Base-by-base conservation (phyloP, 1,140 invertebrate genomes). In the Ooceraea biroi region DNA sequence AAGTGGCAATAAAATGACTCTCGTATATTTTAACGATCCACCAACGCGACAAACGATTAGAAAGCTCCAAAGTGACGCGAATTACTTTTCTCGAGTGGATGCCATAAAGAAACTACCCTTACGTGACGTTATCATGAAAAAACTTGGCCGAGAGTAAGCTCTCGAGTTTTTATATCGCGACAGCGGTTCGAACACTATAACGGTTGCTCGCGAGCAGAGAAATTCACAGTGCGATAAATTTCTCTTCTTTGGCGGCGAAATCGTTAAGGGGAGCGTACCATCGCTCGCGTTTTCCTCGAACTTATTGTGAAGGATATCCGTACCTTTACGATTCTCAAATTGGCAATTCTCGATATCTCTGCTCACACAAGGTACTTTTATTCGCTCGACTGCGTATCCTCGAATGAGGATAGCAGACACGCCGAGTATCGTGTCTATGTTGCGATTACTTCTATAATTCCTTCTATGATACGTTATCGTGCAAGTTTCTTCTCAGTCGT, bases 281-380 rank as follows among this genome's bases (percentile, higher is more conserved):
- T 14, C n/a, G 58, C 52, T 76, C 50, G n/a, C 84, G 71, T 25
- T 77, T 86, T 61, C 58, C 50, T 83, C 78, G 65, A 85, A 87
- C 71, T 83, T 83, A 41, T 7, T 58, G 48, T 25, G 46, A 83
- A 57, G 41, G 14, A 65, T 66, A 69, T 50, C 25, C 83, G 84
- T 86, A 88, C 90, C 88, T 92, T 91, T 91, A 91, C 86, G 89
- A 78, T 90, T 88, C 87, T 90, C 87, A 90, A 91, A 92, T 92
- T 91, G 91, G 90, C 85, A 72, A 72, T 27, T 85, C 82, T n/a
- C 50, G 61, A 74, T 85, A 86, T 89, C 89, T 57, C 85, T 84
- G 60, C 84, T 66, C 86, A 85, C 76, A 85, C 74, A 85, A 68
- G 84, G 52, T 84, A 71, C 85, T 89, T 91, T 91, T 91, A 88